phyloP scores from a whole-genome alignment of 1,140 invertebrate species.

The Meloidogyne exigua region DNA sequence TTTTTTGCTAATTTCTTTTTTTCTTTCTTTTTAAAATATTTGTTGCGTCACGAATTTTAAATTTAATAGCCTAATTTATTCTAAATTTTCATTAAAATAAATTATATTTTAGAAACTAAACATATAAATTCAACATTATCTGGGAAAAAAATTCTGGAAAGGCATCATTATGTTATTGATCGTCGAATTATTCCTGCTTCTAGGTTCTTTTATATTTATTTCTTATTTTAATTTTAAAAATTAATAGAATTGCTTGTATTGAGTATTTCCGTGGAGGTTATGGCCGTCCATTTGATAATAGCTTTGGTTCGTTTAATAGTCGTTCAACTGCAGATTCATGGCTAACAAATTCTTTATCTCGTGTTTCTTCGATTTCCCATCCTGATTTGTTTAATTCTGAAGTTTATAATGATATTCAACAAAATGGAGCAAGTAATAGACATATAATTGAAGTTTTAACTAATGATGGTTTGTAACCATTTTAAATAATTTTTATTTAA shows the following conservation, averaged over 20 bases:
- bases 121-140: background rate
- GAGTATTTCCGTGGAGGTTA: conserved; percentile 24
- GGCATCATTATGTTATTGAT: conserved; percentile 22
- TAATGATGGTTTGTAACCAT: background rate
- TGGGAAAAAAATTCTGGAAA: conserved; percentile 21
- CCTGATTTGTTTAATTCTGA: conserved; percentile 26
- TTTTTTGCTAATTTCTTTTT: no score
- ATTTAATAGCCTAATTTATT: background rate
- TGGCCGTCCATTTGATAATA: conserved; percentile 22
- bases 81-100: background rate
- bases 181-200: conserved; percentile 29
- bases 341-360: conserved; percentile 8
- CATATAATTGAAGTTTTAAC: background rate
- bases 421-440: background rate
- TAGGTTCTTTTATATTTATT: conserved; percentile 8
- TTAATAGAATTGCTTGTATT: conserved; percentile 28
- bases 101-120: background rate
- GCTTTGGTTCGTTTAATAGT: conserved; percentile 22
- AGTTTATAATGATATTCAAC: background rate
- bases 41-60: background rate
- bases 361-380: conserved; percentile 32
- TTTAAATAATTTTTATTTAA: background rate
- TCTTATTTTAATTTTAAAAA: background rate
- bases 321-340: conserved; percentile 27
- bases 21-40: no score